Percentiles rank a stretch among this genome's conserved stretches.
Conservation (phyloP, 2,888 invertebrate genomes). For the Pammene aurita region DNA sequence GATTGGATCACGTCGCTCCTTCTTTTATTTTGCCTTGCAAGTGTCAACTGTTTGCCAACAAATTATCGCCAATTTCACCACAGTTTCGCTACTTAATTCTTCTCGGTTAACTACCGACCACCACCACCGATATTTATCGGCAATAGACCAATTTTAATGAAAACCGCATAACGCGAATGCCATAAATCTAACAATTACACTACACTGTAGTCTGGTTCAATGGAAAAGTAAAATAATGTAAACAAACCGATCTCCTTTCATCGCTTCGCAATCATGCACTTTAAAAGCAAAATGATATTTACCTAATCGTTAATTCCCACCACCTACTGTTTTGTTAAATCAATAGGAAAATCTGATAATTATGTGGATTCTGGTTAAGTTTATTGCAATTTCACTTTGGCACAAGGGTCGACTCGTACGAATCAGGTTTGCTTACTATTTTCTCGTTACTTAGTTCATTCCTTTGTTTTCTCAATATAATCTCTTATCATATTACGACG, state of each 20-base stretch:
- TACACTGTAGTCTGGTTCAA: no score
- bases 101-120: constrained; percentile 47
- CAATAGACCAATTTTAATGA: constrained; percentile 4
- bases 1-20: constrained; percentile 64
- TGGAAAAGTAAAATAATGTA: no score
- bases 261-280: no score
- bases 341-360: no score
- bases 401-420: constrained; percentile 8
- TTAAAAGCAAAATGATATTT: no score
- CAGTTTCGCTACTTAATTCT: constrained; percentile 56
- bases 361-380: constrained; percentile 17
- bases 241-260: no score
- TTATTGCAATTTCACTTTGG: constrained; percentile 32
- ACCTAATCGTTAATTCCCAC: no score
- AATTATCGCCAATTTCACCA: constrained; percentile 51
- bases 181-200: no score
- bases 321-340: no score
- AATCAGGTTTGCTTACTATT: constrained; percentile 22
- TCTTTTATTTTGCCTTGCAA: constrained; percentile 61
- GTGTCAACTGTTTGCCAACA: constrained; percentile 65
- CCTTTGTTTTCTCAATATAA: constrained; percentile 22
- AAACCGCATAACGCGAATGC: neutral
- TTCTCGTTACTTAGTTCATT: neutral
- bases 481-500: constrained; percentile 23
- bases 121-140: constrained; percentile 14